Conservation (phyloP, 2,888 invertebrate genomes). For the Megaustenia siamemsis region DNA sequence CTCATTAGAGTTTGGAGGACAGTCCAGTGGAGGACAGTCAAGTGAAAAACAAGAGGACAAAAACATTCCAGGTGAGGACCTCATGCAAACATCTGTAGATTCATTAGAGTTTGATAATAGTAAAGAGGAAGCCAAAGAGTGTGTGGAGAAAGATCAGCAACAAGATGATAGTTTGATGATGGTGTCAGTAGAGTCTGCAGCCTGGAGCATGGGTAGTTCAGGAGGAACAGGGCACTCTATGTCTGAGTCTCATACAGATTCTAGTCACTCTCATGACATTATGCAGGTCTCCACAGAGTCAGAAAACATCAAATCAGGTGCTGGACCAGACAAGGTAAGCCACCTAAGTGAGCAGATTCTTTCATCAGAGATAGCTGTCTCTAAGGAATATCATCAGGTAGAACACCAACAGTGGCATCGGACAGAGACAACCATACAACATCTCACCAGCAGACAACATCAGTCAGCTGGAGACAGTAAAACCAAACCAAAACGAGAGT, state of each 20-base stretch:
- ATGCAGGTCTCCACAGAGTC: constrained; percentile 79
- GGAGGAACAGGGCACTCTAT: constrained; percentile 68
- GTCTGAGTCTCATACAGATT: constrained; percentile 71
- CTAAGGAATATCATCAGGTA: neutral
- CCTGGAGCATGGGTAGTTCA: constrained; percentile 73
- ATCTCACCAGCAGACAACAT: neutral
- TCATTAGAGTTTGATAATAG: constrained; percentile 63
- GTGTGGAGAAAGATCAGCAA: constrained; percentile 48
- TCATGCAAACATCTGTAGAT: constrained; percentile 71
- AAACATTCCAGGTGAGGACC: constrained; percentile 65
- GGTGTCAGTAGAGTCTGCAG: constrained; percentile 61
- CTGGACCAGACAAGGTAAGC: neutral
- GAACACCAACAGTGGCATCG: constrained; percentile 29
- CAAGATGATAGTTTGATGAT: constrained; percentile 57
- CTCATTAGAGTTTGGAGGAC: constrained; percentile 68
- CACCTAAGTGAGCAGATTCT: neutral
- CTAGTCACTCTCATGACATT: constrained; percentile 68
- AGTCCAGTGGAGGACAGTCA: constrained; percentile 54
- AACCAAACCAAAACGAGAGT: constrained; percentile 30
- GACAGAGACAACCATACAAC: constrained; percentile 22
- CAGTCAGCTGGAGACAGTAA: neutral
- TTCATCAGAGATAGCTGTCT: neutral
- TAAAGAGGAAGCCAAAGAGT: constrained; percentile 61
- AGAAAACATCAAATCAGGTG: constrained; percentile 57
- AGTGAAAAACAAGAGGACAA: constrained; percentile 62